phyloP scores from a whole-genome alignment of 2,797 vertebrate species.

The Ceryle rudis region DNA sequence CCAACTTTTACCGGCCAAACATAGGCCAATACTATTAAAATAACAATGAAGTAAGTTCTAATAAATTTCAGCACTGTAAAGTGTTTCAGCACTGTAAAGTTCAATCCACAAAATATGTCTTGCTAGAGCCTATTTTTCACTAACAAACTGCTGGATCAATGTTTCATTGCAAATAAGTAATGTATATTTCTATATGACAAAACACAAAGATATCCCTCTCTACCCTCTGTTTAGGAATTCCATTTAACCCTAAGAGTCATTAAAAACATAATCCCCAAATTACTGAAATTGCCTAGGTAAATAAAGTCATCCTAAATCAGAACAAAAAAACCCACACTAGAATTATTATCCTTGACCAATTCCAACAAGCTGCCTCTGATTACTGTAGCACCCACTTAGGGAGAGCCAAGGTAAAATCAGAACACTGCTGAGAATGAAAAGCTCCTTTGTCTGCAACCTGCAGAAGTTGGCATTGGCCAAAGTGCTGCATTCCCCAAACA shows the following conservation, averaged over 20 bases:
- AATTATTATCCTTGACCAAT: conserved; percentile 22
- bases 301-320: conserved; percentile 12
- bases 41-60: not conserved
- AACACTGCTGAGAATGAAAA: not conserved
- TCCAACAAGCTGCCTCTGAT: conserved; percentile 13
- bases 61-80: not conserved
- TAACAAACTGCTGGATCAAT: not conserved
- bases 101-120: not conserved
- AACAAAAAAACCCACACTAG: not conserved
- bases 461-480: not conserved
- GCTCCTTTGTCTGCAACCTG: not conserved
- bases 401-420: not conserved
- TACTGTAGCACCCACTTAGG: not conserved
- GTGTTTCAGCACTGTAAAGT: too few relatives aligned
- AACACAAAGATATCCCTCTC: not conserved
- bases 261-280: not conserved
- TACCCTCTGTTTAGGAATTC: not conserved
- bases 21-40: not conserved
- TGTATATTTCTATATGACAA: not conserved
- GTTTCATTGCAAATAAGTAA: not conserved
- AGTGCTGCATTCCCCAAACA: not conserved
- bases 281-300: not conserved
- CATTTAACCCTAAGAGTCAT: not conserved
- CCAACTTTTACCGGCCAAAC: not conserved
- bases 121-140: not conserved